phyloP scores from a whole-genome alignment of 1,140 invertebrate species.

The Pachypeltis micranthus region DNA sequence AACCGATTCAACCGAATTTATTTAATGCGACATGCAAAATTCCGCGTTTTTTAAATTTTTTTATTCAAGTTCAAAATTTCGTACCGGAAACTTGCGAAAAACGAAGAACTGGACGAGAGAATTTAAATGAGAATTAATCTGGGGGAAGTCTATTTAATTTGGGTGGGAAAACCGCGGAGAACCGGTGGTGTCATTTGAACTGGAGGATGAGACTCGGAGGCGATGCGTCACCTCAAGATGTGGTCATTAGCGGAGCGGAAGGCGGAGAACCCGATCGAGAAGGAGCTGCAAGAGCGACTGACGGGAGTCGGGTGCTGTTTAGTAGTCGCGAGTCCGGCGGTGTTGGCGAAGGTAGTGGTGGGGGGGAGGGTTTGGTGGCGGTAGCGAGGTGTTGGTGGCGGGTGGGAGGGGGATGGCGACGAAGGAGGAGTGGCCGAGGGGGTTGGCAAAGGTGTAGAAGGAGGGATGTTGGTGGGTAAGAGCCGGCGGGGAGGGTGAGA shows the following conservation, averaged over 20 bases:
- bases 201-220: neutral
- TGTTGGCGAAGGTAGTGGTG: neutral
- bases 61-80: no score
- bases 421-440: neutral
- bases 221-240: no score
- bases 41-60: neutral
- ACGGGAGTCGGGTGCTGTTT: slow-evolving; percentile 11
- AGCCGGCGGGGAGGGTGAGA: slow-evolving; percentile 10
- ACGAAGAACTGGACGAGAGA: neutral
- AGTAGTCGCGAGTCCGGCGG: slow-evolving; percentile 2
- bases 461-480: no score
- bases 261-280: slow-evolving; percentile 24
- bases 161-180: neutral
- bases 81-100: no score
- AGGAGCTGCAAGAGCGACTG: slow-evolving; percentile 12
- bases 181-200: neutral
- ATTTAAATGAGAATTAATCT: neutral
- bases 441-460: no score
- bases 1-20: neutral
- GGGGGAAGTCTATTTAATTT: neutral
- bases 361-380: neutral
- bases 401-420: neutral
- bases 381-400: slow-evolving; percentile 1
- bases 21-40: neutral
- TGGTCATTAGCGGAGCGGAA: slow-evolving; percentile 18